Conservation (phyloP, 2,113 vertebrate species). For the Cephalopholis sonnerati region DNA sequence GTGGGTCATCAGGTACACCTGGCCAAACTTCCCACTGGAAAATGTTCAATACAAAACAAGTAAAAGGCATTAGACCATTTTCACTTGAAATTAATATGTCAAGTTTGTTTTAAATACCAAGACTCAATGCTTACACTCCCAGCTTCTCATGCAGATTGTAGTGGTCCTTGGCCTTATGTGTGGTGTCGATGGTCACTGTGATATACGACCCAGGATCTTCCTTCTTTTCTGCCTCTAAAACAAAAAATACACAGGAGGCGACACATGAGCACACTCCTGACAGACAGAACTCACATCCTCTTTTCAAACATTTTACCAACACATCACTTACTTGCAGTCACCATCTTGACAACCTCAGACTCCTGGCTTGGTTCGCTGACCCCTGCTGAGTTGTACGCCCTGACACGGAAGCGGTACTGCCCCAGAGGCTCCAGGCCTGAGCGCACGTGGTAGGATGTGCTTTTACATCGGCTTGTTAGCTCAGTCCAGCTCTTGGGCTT, state of each 20-base stretch:
- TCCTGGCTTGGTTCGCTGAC: slow-evolving; percentile 83
- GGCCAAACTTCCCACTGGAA: slow-evolving; percentile 89
- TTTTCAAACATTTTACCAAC: background rate
- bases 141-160: slow-evolving; percentile 88
- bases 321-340: slow-evolving; percentile 67
- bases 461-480: slow-evolving; percentile 74
- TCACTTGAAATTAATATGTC: background rate
- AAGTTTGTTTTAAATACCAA: background rate
- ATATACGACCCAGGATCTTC: slow-evolving; percentile 64
- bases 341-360: slow-evolving; percentile 80
- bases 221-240: slow-evolving; percentile 62
- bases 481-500: slow-evolving; percentile 73
- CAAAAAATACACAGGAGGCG: background rate
- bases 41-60: background rate
- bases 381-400: slow-evolving; percentile 82
- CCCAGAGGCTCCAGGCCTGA: slow-evolving; percentile 78
- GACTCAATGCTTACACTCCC: slow-evolving; percentile 86
- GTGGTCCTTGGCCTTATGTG: slow-evolving; percentile 80
- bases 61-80: background rate
- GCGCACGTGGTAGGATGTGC: slow-evolving; percentile 79
- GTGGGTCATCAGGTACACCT: slow-evolving; percentile 86
- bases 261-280: background rate
- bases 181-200: slow-evolving; percentile 80
- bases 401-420: slow-evolving; percentile 83
- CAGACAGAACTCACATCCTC: background rate